These are phyloP conservation scores for Gisinianus flammeolus DNA, from an alignment of 2,888 invertebrate genomes.

Conservation along the genomic window DNA sequence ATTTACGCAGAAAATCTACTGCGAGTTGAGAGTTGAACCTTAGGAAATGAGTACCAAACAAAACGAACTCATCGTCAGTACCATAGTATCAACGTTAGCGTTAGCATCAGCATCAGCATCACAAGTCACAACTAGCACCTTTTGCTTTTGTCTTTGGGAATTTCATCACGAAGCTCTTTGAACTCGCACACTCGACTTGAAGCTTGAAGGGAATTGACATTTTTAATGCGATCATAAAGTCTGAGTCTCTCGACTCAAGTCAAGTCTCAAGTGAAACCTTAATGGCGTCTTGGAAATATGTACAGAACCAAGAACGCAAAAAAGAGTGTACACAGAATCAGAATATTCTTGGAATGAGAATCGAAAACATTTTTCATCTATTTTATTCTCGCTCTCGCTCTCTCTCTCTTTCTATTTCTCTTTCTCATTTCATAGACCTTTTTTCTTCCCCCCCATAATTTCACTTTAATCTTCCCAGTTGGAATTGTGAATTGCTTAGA, in stretches of 20 bases:
- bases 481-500: background rate
- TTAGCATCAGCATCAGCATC: too few species aligned
- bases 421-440: background rate
- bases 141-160: too few species aligned
- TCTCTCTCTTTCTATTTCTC: too few species aligned
- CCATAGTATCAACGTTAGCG: too few species aligned
- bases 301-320: background rate
- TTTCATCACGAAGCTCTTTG: too few species aligned
- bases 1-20: too few species aligned
- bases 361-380: background rate
- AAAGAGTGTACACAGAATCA: background rate
- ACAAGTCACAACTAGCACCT: too few species aligned
- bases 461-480: background rate
- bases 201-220: background rate
- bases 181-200: too few species aligned
- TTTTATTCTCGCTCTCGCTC: background rate
- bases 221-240: conserved; percentile 3
- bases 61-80: too few species aligned
- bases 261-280: too few species aligned
- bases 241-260: background rate
- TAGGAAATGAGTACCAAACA: too few species aligned
- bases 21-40: too few species aligned
- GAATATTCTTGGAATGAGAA: background rate
- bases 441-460: background rate
- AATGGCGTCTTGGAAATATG: background rate